Evolutionary conservation across 2,797 vertebrate genomes (phyloP).

Genomic region (Myripristis murdjan): DNA sequence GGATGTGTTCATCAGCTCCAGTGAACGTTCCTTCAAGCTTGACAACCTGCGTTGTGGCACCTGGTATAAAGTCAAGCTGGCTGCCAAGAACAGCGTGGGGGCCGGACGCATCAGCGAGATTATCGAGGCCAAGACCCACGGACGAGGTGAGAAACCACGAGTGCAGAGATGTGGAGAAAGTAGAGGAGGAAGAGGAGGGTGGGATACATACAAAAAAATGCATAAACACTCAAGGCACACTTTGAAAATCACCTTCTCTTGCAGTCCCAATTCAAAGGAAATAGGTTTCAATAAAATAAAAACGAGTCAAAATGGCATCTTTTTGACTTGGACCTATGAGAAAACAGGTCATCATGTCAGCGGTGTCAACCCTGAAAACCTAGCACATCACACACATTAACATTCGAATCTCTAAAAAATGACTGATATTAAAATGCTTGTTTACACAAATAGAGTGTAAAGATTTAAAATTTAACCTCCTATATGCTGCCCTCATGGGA

Average conservation of each 20-base stretch:
- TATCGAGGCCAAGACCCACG: slow-evolving; percentile 98
- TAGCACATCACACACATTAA: no score
- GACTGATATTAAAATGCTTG: no score
- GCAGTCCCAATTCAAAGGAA: not conserved
- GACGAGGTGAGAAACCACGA: slow-evolving; percentile 87
- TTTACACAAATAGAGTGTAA: no score
- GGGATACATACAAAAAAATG: not conserved
- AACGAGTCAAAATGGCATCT: no score
- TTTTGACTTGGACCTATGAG: no score
- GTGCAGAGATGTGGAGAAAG: not conserved
- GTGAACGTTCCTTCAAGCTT: slow-evolving; percentile 95
- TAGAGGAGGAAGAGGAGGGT: not conserved
- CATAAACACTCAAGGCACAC: not conserved
- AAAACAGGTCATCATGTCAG: no score
- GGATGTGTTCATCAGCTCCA: slow-evolving; percentile 97
- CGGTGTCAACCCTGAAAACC: no score
- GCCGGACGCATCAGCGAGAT: slow-evolving; percentile 99
- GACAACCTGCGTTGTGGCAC: slow-evolving; percentile 98
- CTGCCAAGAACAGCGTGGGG: slow-evolving; percentile 98
- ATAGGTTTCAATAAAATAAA: not conserved
- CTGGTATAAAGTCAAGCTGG: slow-evolving; percentile 99
- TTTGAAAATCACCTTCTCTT: not conserved
- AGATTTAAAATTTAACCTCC: no score
- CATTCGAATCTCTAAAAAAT: no score
- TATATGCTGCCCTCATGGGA: no score